phyloP scores from a whole-genome alignment of 2,113 vertebrate species.

The Chiloscyllium plagiosum region DNA sequence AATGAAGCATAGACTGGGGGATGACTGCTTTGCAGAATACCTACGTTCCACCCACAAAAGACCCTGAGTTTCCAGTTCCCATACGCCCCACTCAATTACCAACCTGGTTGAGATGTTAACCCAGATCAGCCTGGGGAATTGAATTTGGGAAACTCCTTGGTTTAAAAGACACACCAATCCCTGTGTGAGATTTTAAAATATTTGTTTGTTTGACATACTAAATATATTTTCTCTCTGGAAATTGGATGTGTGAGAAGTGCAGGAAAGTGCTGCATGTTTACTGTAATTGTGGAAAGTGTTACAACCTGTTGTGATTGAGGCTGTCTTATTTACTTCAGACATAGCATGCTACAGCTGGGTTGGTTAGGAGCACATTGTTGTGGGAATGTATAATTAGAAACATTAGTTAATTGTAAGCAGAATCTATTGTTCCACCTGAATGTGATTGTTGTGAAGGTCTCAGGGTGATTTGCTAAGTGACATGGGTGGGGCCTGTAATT shows the following conservation, averaged over 20 bases:
- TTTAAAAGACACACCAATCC: background rate
- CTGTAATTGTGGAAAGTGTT: slow-evolving; percentile 26
- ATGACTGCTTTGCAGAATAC: too few species aligned
- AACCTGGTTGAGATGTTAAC: background rate
- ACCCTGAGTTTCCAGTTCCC: too few species aligned
- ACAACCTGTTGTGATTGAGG: slow-evolving; percentile 3
- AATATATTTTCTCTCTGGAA: background rate
- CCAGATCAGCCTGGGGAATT: background rate
- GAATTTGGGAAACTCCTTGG: background rate
- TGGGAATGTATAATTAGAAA: slow-evolving; percentile 18
- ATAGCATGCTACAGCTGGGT: background rate
- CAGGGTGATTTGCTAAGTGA: background rate
- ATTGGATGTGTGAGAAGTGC: background rate
- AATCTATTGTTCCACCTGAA: slow-evolving; percentile 13
- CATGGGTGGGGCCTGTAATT: background rate
- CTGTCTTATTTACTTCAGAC: slow-evolving; percentile 19
- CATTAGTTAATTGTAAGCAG: slow-evolving; percentile 9
- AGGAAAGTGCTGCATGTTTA: background rate
- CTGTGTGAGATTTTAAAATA: background rate
- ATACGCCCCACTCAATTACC: too few species aligned
- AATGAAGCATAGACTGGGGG: too few species aligned
- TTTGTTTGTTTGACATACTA: background rate
- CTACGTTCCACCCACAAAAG: too few species aligned
- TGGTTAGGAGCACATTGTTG: background rate
- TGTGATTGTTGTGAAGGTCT: background rate